A percentile compares a stretch with the other conserved stretches of the same genome.
Evolutionary conservation across 2,797 vertebrate genomes (phyloP).

Genomic region (Phrynocephalus guinanensis): DNA sequence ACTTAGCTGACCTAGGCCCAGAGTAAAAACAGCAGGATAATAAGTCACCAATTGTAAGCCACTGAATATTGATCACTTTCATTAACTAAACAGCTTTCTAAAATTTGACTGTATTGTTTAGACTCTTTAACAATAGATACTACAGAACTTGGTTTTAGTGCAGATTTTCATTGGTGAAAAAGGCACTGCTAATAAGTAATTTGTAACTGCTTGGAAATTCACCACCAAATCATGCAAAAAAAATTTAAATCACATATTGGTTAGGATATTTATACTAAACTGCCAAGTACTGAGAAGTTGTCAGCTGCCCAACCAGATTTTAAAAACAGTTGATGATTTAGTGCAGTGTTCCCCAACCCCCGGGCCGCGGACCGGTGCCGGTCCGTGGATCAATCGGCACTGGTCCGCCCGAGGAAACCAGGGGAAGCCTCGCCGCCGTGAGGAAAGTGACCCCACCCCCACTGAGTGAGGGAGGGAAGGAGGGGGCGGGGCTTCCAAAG

Average conservation of each 20-base stretch:
- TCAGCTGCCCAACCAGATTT: neutral
- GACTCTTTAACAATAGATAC: constrained; percentile 64
- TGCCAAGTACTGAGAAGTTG: neutral
- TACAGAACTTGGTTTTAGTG: neutral
- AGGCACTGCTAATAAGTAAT: neutral
- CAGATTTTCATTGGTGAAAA: neutral
- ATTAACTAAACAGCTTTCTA: constrained; percentile 93
- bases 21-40: constrained; percentile 89
- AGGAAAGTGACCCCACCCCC: no score
- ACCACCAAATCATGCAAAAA: neutral
- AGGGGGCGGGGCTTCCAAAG: no score
- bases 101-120: constrained; percentile 82
- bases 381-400: no score
- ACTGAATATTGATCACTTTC: constrained; percentile 91
- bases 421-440: no score
- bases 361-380: no score
- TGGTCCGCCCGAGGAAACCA: no score
- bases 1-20: constrained; percentile 88
- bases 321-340: constrained; percentile 1
- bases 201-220: constrained; percentile 44
- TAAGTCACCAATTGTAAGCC: constrained; percentile 91
- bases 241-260: neutral
- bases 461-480: no score
- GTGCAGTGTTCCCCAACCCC: no score
- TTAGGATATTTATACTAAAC: neutral